phyloP scores from a whole-genome alignment of 2,797 vertebrate species.

The Sphenopsis melanotis region DNA sequence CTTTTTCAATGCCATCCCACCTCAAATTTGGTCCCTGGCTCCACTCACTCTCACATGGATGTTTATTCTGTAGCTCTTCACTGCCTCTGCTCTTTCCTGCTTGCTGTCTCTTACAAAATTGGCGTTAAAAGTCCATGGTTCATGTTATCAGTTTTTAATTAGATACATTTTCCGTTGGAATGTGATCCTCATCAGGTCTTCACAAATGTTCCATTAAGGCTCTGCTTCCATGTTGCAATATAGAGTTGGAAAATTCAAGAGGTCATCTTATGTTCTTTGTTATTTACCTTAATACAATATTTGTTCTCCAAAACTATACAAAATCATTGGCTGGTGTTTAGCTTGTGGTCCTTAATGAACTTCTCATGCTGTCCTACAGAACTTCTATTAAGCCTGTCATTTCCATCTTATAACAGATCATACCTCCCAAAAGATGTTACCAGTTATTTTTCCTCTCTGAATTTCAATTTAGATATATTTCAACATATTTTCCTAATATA shows the following conservation, averaged over 20 bases:
- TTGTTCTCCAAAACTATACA: neutral
- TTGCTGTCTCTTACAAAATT: neutral
- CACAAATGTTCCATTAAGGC: neutral
- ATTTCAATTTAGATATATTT: neutral
- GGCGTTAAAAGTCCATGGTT: neutral
- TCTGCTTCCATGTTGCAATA: neutral
- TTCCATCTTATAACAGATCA: neutral
- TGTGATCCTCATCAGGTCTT: neutral
- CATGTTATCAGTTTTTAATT: neutral
- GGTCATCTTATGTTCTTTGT: neutral
- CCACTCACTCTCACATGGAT: neutral
- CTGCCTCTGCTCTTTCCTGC: accelerated
- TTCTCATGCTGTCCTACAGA: neutral
- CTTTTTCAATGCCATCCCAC: neutral
- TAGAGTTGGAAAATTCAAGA: neutral
- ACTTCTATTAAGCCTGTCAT: neutral
- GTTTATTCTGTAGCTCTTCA: neutral
- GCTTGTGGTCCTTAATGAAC: neutral
- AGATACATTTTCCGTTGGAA: neutral
- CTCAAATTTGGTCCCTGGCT: neutral
- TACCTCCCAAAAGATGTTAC: neutral
- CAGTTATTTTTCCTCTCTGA: neutral
- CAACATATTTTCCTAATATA: neutral
- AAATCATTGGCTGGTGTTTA: neutral
- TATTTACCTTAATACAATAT: neutral